Evolutionary conservation across 2,113 vertebrate genomes (phyloP), one percentile per base, ranked within the genome.

Genomic region (Solea senegalensis): DNA sequence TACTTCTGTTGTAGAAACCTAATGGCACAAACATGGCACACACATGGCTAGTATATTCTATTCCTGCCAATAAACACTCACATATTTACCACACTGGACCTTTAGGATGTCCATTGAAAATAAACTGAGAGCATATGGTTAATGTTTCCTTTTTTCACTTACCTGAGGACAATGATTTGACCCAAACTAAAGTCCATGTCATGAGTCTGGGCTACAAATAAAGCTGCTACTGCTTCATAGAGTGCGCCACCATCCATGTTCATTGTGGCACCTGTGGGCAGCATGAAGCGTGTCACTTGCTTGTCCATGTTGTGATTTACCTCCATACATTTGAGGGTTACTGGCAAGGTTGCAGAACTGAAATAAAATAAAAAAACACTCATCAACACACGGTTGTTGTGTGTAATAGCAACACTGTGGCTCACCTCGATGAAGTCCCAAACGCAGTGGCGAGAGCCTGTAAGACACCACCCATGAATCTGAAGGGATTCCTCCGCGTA

Each of bases 141-240:
- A 21, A 34, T 1, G 2, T 61, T 8, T 12, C n/a, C 45, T 4
- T 1, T 9, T 21, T 39, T 4, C 26, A 34, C 14, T 1, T 82
- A 97, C 96, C 96, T 97, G 87, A 98, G 96, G 16, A 95, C 94
- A 76, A 96, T 95, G 83, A 98, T 96, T 87, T 98, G 95, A 40
- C 95, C 96, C 28, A 96, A 88, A 87, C 95, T 95, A 14, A 98
- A 95, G 15, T 96, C 93, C 0, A 97, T 95, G 85, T 96, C 93
- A 90, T 97, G 95, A 81, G 97, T 92, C 75, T 97, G 96, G 21
- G 96, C 95, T 3, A 98, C 97, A 76, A 98, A 98, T 85, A 97
- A 95, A 75, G 96, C 96, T 1, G 96, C 95, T 65, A 97, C 85
- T 60, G 96, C 95, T 86, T 97, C 95, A 0, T 96, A 97, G 8